phyloP scores from a whole-genome alignment of 2,113 vertebrate species.

The Lepus europaeus region DNA sequence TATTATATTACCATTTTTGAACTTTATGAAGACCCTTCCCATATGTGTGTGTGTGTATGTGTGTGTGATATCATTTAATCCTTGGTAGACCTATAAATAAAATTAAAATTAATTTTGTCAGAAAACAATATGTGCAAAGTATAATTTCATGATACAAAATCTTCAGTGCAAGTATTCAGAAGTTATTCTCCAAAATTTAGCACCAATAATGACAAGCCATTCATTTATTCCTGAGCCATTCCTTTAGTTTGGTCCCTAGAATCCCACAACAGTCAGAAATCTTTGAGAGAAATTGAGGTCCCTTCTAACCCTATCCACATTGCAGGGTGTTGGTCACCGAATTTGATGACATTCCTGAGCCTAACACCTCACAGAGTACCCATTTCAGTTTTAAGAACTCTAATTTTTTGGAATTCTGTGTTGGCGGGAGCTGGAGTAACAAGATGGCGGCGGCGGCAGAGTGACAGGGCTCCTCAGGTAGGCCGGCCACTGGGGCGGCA shows the following conservation, averaged over 20 bases:
- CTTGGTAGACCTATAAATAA: neutral
- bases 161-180: neutral
- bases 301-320: neutral
- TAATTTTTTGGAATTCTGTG: neutral
- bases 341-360: neutral
- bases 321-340: neutral
- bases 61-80: neutral
- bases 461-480: slow-evolving; percentile 85
- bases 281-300: neutral
- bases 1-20: no score
- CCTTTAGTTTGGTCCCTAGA: neutral
- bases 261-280: neutral
- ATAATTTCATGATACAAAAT: neutral
- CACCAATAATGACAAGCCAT: neutral
- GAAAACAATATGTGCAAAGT: neutral
- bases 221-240: neutral
- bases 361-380: neutral
- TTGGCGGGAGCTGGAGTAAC: slow-evolving; percentile 86
- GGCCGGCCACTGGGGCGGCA: slow-evolving; percentile 74
- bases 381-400: neutral
- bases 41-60: no score
- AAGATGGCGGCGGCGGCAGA: slow-evolving; percentile 95
- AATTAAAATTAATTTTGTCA: slow-evolving; percentile 29
- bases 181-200: neutral
- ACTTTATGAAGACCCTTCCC: no score